Base-by-base conservation (phyloP, 2,113 vertebrate species). In the Platysteira castanea region DNA sequence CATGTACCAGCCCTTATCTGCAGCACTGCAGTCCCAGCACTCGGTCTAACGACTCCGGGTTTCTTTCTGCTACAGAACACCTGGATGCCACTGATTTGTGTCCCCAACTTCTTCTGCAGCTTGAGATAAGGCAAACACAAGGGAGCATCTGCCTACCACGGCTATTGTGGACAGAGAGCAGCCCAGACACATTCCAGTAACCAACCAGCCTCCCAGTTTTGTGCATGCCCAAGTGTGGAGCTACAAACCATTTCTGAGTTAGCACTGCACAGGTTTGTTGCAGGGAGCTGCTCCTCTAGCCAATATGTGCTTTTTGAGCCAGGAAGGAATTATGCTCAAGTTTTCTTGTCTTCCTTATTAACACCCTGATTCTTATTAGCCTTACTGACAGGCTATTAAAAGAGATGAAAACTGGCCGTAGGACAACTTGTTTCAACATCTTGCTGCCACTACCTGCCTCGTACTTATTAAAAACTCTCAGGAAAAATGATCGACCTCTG, bases 1-100 rank as follows among this genome's bases (percentile, higher is more conserved):
- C 13, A 11, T 41, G 22, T 6, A 13, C 30, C 60, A 49, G 9
- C n/a, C 39, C 42, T 95, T 96, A 95, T 96, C 96, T 96, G 67
- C 85, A 90, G 71, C 2, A 3, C 71, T 63, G 67, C 93, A 96
- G 87, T 52, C 39, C 60, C 84, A 80, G 54, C 17, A 2, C 30
- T 53, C 4, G 54, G 57, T 53, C 50, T 67, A 96, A 96, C 79
- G n/a, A 91, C 79, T 75, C 78, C 1, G 15, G 39, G 18, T 39
- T 35, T 33, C 20, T 60, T 16, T 28, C 76, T 27, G 22, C 73
- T 63, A 41, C 65, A 53, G 5, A 76, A 42, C 70, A 82, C 74
- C 75, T 56, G 82, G 63, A 60, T 57, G 65, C 65, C 87, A 80
- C 4, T 0, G 67, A 93, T 93, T 65, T 63, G 75, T 54, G 39